Base-by-base conservation (phyloP, 2,888 invertebrate species). In the Melanophora roralis region DNA sequence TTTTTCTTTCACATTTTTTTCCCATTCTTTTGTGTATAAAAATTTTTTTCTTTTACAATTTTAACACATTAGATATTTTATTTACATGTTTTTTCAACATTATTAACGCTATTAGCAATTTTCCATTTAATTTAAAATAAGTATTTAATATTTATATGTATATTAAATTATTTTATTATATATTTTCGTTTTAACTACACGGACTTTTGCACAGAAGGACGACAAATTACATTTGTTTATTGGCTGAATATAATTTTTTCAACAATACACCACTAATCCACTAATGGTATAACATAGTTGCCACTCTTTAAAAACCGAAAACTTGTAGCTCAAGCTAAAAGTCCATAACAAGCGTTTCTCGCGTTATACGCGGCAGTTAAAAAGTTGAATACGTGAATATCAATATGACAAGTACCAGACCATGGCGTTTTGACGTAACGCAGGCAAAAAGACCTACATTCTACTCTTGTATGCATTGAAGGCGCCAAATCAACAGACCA, bases 21-120 rank as follows among this genome's bases (percentile, higher is more conserved):
- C 38, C 36, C 59, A 65, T 34, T 53, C 77, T 72, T 78, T 78
- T 78, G 53, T 78, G 77, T 78, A 78, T 78, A 78, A 78, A 72
- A 78, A 72, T 72, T 78, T 78, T 27, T 51, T 57, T 73, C 69
- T 60, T 59, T 74, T 62, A 38, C 60, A 76, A 23, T 43, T 49
- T 45, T 43, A 40, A 3, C 49, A 43, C 5, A 55, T 32, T 23
- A 36, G 34, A 53, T 36, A 19, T 53, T 45, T 59, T 27, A 43
- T 47, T 59, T 62, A 53, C 45, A 19, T 57, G 43, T 67, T 60
- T 57, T 9, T 1, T 8, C 43, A 27, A 34, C 12, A 32, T 43
- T 49, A 5, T 51, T 43, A 40, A 11, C 34, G 60, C 34, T 43
- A 36, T 34, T 14, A 75, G 36, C 38, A 32, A 40, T 16, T 59